Conservation (phyloP, 2,797 vertebrate genomes). For the Clamator glandarius region DNA sequence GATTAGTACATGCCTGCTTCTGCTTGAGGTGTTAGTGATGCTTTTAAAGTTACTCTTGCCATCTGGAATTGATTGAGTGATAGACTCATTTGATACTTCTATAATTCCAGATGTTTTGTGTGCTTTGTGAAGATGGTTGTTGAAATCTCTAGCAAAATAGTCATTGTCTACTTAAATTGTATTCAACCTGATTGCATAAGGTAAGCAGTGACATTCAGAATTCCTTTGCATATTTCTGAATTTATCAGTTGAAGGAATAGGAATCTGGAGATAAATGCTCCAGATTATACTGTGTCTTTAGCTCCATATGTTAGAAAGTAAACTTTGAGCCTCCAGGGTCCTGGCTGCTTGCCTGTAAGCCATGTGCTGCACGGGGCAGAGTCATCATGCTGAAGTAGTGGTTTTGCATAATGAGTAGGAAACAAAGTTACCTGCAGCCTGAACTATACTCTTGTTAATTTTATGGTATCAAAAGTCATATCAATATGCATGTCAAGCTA, state of each 20-base stretch:
- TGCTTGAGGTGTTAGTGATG: not conserved
- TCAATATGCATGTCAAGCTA: not conserved
- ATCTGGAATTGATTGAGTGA: no score
- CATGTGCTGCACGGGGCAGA: not conserved
- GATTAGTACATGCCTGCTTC: not conserved
- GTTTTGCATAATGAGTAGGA: not conserved
- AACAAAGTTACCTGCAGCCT: not conserved
- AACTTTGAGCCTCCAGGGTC: not conserved
- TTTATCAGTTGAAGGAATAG: not conserved
- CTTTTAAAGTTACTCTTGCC: not conserved
- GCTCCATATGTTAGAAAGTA: not conserved
- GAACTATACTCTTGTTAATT: not conserved
- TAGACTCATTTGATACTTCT: fast-evolving
- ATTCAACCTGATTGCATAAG: not conserved
- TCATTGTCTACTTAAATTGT: not conserved
- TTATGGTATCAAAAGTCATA: not conserved
- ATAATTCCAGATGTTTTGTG: not conserved
- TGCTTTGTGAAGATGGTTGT: not conserved
- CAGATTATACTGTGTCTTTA: not conserved
- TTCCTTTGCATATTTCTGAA: not conserved
- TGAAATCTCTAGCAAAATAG: not conserved
- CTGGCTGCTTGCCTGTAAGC: not conserved
- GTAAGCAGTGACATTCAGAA: not conserved
- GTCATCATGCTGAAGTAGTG: not conserved
- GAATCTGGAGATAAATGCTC: not conserved